Evolutionary conservation across 1,140 invertebrate genomes (phyloP).

Genomic region (Gryllus bimaculatus): DNA sequence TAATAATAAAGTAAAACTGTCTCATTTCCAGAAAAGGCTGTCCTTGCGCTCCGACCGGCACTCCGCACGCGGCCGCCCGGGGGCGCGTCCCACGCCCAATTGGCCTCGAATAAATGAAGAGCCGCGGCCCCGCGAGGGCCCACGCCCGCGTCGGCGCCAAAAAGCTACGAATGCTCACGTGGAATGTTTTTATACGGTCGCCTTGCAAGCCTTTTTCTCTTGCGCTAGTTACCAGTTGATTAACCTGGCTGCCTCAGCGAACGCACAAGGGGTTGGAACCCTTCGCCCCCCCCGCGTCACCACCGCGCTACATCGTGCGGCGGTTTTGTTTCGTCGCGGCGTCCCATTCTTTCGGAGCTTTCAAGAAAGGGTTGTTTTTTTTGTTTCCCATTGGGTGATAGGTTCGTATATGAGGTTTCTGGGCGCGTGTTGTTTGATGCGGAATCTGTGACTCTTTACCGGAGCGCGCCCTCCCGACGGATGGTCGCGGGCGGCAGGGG

Average conservation of each 20-base stretch:
- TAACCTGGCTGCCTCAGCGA: background rate
- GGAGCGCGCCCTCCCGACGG: background rate
- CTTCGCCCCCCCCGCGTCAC: too few relatives aligned
- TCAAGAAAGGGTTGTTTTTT: background rate
- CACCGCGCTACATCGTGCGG: background rate
- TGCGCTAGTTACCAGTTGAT: background rate
- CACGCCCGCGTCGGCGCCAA: background rate
- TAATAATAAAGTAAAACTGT: too few relatives aligned
- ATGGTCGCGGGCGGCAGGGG: background rate
- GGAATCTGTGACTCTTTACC: background rate
- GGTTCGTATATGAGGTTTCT: background rate
- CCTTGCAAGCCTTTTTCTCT: background rate
- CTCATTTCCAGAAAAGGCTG: too few relatives aligned
- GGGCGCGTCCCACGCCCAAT: background rate
- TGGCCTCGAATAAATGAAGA: background rate
- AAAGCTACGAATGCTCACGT: background rate
- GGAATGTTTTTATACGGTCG: background rate
- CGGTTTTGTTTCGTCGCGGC: background rate
- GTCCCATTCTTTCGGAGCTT: background rate
- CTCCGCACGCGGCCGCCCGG: too few relatives aligned
- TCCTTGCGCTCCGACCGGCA: background rate
- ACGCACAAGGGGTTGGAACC: background rate
- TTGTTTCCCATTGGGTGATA: background rate
- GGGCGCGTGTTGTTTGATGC: background rate
- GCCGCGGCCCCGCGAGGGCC: background rate